Percentiles rank a stretch among this genome's conserved stretches.
phyloP scores from a whole-genome alignment of 2,113 vertebrate species.

The Cavia porcellus region DNA sequence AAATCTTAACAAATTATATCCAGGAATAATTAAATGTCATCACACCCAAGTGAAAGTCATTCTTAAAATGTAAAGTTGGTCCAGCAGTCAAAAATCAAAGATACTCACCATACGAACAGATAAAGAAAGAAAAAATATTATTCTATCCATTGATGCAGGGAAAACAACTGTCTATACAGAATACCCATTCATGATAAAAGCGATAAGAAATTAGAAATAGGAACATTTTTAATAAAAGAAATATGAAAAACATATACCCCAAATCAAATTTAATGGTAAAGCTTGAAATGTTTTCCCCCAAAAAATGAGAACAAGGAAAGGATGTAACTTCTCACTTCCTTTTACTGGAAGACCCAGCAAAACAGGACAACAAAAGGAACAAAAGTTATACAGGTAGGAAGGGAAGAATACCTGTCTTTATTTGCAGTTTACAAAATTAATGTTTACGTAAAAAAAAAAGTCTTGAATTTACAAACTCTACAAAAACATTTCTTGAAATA shows the following conservation, averaged over 20 bases:
- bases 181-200: background rate
- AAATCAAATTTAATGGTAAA: background rate
- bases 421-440: background rate
- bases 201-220: background rate
- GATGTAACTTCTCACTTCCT: background rate
- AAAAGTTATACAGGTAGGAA: background rate
- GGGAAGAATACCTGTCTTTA: background rate
- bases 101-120: background rate
- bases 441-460: background rate
- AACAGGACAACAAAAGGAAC: background rate
- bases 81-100: background rate
- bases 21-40: background rate
- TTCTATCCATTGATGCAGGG: background rate
- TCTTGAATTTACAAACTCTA: background rate
- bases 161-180: background rate
- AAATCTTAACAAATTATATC: background rate
- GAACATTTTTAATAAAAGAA: background rate
- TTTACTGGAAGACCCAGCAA: background rate
- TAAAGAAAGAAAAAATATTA: background rate
- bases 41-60: background rate
- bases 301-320: background rate
- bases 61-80: background rate
- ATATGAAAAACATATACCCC: background rate
- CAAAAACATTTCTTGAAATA: background rate
- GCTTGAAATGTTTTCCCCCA: background rate